Evolutionary conservation across 1,140 invertebrate genomes (phyloP), one percentile per base, ranked within the genome.

Genomic region (Conus ventricosus): DNA sequence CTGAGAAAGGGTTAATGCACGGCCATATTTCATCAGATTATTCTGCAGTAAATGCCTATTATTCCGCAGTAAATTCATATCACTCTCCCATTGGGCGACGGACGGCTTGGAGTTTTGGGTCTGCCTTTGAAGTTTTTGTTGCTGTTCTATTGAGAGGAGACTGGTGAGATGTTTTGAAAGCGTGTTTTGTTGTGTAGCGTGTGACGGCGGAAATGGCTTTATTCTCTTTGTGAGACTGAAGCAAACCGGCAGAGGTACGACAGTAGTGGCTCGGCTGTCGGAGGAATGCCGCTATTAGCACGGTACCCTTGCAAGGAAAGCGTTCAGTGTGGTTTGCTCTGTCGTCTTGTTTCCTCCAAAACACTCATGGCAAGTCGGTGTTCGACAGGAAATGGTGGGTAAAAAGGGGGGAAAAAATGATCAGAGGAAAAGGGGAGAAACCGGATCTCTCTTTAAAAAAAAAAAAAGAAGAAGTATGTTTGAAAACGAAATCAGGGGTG

Each of bases 11-110:
- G 60, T 7, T 71, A 75, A 53, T 27, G 63, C 84, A 23, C 15
- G 71, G 39, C 27, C 57, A 85, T 85, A 85, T 85, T 75, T 85
- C 84, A 85, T 85, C 63, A 51, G n/a, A 75, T 85, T 75, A 85
- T 71, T 75, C 63, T 51, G 71, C 63, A 75, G 63, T 85, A 85
- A 71, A 85, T 85, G 13, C 63, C 23, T 75, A 85, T 85, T 75
- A 75, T 23, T 85, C 63, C 17, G 71, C 63, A 75, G 63, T 85
- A 85, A 85, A 85, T 85, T 85, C 84, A 85, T 39, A 85, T 85
- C 84, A 75, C 20, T 85, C 63, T 75, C 84, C 3, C 84, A 85
- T 85, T 53, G 71, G 39, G 5, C 60, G 51, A 67, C 63, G 15
- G 2, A 25, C 39, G 84, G 27, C 63, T 23, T 7, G 81, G 71